Evolutionary conservation across 1,140 invertebrate species (phyloP).

Genomic region (Augochlora pura): DNA sequence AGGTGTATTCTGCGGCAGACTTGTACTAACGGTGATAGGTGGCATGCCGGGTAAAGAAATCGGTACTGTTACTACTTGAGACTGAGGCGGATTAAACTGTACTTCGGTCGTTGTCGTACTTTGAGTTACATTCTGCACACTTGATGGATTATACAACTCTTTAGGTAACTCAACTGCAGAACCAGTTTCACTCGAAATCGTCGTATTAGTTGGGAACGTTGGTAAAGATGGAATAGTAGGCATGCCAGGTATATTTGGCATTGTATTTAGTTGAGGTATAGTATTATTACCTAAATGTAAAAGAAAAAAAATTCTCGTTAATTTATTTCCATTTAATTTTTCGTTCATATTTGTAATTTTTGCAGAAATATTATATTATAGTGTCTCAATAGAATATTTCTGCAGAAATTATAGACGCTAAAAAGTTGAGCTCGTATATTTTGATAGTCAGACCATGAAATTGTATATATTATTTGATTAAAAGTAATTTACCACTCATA

Average conservation of each 20-base stretch:
- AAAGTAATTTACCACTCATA: slow-evolving; percentile 61
- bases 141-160: slow-evolving; percentile 14
- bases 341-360: too few species aligned
- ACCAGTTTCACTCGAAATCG: slow-evolving; percentile 6
- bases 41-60: slow-evolving; percentile 90
- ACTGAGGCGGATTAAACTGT: slow-evolving; percentile 61
- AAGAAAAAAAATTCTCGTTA: too few species aligned
- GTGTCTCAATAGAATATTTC: too few species aligned
- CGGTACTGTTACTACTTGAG: slow-evolving; percentile 83
- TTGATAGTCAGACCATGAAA: too few species aligned
- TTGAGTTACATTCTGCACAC: not conserved
- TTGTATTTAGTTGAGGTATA: slow-evolving; percentile 58
- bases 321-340: too few species aligned
- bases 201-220: slow-evolving; percentile 60
- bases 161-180: not conserved
- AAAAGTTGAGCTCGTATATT: too few species aligned
- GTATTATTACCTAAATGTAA: slow-evolving; percentile 34
- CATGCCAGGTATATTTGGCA: slow-evolving; percentile 83
- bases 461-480: not conserved
- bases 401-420: too few species aligned
- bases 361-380: too few species aligned
- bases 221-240: slow-evolving; percentile 80
- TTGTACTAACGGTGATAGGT: slow-evolving; percentile 89
- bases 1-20: slow-evolving; percentile 80
- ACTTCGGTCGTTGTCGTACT: not conserved